Conservation (phyloP, 2,113 vertebrate genomes). For the Cottus gobio region DNA sequence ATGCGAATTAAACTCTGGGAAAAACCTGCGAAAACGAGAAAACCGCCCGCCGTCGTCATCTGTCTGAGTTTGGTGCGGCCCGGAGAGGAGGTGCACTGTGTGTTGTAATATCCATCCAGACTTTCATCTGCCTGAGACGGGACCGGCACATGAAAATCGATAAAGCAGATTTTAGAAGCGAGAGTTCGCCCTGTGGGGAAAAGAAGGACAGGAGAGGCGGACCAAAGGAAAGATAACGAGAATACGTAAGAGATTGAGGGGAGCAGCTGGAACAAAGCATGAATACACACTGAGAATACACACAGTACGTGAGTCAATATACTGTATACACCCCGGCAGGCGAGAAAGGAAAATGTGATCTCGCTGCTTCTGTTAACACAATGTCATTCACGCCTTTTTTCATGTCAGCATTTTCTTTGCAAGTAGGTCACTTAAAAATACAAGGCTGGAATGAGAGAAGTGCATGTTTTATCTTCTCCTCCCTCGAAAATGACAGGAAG, state of each 20-base stretch:
- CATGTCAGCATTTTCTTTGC: slow-evolving; percentile 38
- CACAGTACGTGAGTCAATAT: slow-evolving; percentile 16
- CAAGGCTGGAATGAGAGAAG: slow-evolving; percentile 43
- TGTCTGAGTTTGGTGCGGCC: background rate
- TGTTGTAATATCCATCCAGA: slow-evolving; percentile 26
- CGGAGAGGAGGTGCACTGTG: background rate
- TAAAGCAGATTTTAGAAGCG: slow-evolving; percentile 20
- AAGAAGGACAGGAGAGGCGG: background rate
- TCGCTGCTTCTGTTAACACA: slow-evolving; percentile 3
- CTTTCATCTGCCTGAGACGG: slow-evolving; percentile 16
- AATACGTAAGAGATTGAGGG: slow-evolving; percentile 4
- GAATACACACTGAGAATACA: slow-evolving; percentile 27
- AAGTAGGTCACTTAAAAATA: slow-evolving; percentile 68
- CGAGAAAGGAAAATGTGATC: slow-evolving; percentile 28
- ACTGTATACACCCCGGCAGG: slow-evolving; percentile 13
- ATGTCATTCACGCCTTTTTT: slow-evolving; percentile 34
- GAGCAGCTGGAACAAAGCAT: slow-evolving; percentile 31
- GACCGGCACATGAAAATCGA: slow-evolving; percentile 12
- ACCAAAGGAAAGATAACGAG: slow-evolving; percentile 11
- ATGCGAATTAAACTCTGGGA: slow-evolving; percentile 13
- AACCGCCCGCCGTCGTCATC: background rate
- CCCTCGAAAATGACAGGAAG: slow-evolving; percentile 28
- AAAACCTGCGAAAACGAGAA: slow-evolving; percentile 6
- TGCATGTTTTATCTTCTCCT: slow-evolving; percentile 2
- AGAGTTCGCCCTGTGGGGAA: background rate